Percentiles rank a stretch among this genome's conserved stretches.
Conservation (phyloP, 2,888 invertebrate genomes). For the Agriotes lineatus region DNA sequence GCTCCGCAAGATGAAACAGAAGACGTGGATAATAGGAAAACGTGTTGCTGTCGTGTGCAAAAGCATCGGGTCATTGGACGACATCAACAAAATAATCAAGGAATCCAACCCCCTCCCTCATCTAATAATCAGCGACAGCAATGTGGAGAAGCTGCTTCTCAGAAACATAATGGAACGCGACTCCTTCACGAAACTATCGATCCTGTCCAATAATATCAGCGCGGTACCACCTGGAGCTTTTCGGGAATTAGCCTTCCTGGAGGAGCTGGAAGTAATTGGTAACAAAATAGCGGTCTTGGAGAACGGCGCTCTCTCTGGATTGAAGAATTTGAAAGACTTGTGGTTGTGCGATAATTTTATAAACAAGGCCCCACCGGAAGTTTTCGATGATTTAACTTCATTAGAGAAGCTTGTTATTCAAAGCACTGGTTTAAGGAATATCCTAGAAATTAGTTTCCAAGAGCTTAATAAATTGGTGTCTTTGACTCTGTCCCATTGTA, state of each 20-base stretch:
- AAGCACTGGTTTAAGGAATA: background rate
- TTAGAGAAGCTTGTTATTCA: background rate
- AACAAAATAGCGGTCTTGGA: background rate
- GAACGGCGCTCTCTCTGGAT: background rate
- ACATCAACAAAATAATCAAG: background rate
- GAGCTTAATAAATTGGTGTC: background rate
- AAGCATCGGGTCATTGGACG: background rate
- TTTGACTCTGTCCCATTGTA: background rate
- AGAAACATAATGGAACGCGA: background rate
- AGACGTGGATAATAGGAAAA: background rate
- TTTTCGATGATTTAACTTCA: background rate
- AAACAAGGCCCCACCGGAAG: background rate
- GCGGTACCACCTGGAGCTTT: background rate
- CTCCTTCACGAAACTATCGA: background rate
- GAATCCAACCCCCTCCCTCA: background rate
- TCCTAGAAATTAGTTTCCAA: background rate
- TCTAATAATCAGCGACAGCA: background rate
- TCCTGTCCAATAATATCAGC: background rate
- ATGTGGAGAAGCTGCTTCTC: background rate
- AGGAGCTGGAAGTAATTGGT: background rate
- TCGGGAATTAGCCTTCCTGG: background rate
- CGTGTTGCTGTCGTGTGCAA: background rate
- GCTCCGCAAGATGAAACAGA: background rate
- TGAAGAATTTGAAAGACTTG: background rate
- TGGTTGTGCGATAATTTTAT: background rate